phyloP scores from a whole-genome alignment of 2,797 vertebrate genomes.

The Gorsachius magnificus region DNA sequence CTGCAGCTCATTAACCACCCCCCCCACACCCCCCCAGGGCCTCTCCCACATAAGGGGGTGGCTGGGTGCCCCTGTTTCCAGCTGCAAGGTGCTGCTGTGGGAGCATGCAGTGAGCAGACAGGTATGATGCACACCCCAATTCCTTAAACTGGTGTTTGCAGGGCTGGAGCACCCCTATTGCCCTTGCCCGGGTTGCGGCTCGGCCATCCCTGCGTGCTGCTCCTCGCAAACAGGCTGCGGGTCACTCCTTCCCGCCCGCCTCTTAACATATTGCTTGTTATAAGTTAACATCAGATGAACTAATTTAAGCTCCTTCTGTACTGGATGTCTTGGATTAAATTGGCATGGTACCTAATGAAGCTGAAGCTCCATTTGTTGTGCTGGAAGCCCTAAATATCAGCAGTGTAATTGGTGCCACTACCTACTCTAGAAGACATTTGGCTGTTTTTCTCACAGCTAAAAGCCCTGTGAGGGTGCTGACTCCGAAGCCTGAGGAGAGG shows the following conservation, averaged over 20 bases:
- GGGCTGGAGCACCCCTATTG: background rate
- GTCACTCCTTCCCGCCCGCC: background rate
- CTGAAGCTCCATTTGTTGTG: constrained; percentile 47
- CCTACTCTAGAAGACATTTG: background rate
- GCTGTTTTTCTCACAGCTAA: background rate
- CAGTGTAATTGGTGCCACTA: constrained; percentile 29
- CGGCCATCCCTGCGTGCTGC: accelerated
- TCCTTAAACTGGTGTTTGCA: accelerated
- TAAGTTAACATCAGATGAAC: background rate
- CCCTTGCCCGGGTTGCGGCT: background rate
- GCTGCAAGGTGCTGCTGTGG: background rate
- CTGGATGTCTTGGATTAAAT: constrained; percentile 47
- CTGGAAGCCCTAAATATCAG: constrained; percentile 66
- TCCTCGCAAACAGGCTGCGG: background rate
- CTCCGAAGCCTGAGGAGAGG: background rate
- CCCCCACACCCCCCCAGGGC: background rate
- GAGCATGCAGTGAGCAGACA: accelerated
- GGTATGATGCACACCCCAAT: accelerated
- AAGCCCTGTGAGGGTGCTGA: background rate
- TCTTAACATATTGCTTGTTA: constrained; percentile 25
- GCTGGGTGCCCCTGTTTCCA: accelerated
- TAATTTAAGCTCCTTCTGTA: constrained; percentile 64
- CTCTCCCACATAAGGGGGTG: background rate
- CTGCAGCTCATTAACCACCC: background rate
- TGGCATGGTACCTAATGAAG: constrained; percentile 62